Base-by-base conservation (phyloP, 2,113 vertebrate species). In the Mesitornis unicolor region DNA sequence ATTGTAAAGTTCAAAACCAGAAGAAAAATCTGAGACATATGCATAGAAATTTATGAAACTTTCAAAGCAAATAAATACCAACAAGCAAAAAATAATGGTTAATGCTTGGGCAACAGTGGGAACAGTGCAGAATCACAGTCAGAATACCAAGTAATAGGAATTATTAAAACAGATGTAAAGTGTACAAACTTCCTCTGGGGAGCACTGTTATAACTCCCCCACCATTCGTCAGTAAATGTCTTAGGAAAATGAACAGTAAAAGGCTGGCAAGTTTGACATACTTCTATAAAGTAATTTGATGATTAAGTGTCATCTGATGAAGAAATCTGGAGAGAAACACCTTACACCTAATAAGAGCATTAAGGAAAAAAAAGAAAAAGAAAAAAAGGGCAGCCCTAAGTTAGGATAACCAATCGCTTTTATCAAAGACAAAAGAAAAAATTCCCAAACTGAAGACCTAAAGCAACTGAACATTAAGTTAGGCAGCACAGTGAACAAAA, bases 81-180 rank as follows among this genome's bases (percentile, higher is more conserved):
- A 83, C 59, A 67, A 94, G 45, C 36, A 59, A 73, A 91, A 84
- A 86, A 73, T 36, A 89, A 84, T 36, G 51, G 28, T 43, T 51
- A 75, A 60, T 22, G 26, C 61, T 79, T 48, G 65, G 36, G 83
- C 59, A 95, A 53, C 38, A 64, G 75, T 8, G 69, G 50, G 76
- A 96, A 86, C 20, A 77, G 73, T 16, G 35, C 38, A 92, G 84
- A 90, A 90, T 85, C 84, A 67, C 9, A 9, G 84, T 67, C 57
- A 90, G 75, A 91, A 91, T 70, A 89, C 51, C 78, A 79, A 79
- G 70, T 50, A 57, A 91, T 13, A 81, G 64, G 67, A 96, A 97
- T 93, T 84, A 93, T 89, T 83, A 95, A 95, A 96, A 68, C 94
- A 96, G 95, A 95, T 95, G 96, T 90, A 84, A 96, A 95, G 70